Conservation (phyloP, 2,113 vertebrate species). For the Channa maculata region DNA sequence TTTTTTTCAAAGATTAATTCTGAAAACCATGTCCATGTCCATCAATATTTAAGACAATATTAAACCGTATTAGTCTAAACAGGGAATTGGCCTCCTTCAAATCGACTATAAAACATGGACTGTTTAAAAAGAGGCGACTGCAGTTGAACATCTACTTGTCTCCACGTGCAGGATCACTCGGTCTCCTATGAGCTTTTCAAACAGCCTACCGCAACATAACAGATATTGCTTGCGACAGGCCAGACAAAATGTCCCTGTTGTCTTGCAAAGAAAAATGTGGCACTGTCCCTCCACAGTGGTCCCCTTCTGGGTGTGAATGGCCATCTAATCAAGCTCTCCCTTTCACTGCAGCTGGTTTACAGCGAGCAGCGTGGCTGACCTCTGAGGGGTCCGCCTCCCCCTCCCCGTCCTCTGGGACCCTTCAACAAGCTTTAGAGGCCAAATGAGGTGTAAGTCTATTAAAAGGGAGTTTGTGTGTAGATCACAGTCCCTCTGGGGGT, state of each 20-base stretch:
- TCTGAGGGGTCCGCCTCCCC: conserved; percentile 73
- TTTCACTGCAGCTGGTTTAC: conserved; percentile 85
- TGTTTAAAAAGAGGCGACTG: conserved; percentile 16
- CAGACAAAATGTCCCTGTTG: conserved; percentile 80
- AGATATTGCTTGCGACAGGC: conserved; percentile 79
- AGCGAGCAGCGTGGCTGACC: conserved; percentile 78
- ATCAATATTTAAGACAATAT: background rate
- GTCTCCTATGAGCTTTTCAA: conserved; percentile 44
- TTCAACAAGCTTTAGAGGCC: conserved; percentile 89
- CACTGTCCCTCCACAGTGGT: conserved; percentile 79
- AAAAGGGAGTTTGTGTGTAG: conserved; percentile 87
- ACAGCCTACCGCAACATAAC: conserved; percentile 55
- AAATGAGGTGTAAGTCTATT: conserved; percentile 92
- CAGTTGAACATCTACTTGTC: conserved; percentile 16
- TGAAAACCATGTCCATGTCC: background rate
- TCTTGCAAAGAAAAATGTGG: conserved; percentile 76
- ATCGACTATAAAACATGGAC: background rate
- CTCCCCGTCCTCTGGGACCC: conserved; percentile 82
- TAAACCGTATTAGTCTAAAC: background rate
- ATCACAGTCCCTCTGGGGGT: conserved; percentile 86
- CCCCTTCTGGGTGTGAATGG: conserved; percentile 86
- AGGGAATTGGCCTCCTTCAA: background rate
- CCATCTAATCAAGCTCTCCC: conserved; percentile 86
- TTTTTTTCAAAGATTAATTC: too few species aligned
- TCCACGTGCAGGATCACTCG: conserved; percentile 3